Percentiles rank a stretch among this genome's conserved stretches.
Evolutionary conservation across 2,797 vertebrate genomes (phyloP).

Genomic region (Falco berigora): DNA sequence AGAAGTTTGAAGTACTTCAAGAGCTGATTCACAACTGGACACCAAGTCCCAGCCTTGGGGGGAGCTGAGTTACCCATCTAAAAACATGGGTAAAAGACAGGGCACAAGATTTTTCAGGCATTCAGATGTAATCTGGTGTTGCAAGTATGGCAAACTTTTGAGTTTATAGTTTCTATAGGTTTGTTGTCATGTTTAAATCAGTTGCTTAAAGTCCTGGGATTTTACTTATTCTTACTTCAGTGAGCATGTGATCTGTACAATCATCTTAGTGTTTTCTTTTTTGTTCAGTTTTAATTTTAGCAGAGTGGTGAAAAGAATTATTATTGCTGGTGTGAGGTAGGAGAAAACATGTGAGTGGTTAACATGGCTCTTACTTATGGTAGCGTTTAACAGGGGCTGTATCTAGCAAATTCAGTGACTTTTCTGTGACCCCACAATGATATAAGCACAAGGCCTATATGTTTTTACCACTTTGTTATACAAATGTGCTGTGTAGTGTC

Average conservation of each 20-base stretch:
- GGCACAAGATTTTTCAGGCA: background rate
- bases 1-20: background rate
- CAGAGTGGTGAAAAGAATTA: background rate
- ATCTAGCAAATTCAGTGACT: background rate
- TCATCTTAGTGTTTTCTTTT: background rate
- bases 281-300: background rate
- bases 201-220: background rate
- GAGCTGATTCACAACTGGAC: background rate
- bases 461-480: background rate
- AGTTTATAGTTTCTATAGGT: background rate
- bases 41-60: background rate
- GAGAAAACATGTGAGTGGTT: background rate
- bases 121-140: background rate
- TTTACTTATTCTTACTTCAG: background rate
- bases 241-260: background rate
- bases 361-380: background rate
- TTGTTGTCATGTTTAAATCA: background rate
- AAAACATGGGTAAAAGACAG: background rate
- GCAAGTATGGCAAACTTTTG: background rate
- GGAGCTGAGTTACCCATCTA: background rate
- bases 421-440: background rate
- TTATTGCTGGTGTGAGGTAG: background rate
- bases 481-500: background rate
- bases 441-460: background rate
- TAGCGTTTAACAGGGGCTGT: background rate